These are phyloP conservation scores for Typhlomys cinereus DNA, from an alignment of 2,113 vertebrate species.

Conservation along the genomic window DNA sequence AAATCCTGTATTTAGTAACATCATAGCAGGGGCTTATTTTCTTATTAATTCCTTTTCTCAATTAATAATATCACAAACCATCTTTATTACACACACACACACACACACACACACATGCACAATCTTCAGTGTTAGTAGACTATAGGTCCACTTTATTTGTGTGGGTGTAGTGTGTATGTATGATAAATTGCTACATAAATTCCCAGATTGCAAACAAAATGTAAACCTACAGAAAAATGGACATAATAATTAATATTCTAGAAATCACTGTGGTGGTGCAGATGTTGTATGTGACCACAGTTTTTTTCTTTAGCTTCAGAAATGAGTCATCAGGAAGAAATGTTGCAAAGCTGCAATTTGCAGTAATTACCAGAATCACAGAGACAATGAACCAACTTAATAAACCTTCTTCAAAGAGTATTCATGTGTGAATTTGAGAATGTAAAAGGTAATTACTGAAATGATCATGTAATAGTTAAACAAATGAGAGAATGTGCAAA, in stretches of 20 bases:
- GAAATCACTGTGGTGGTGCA: not conserved
- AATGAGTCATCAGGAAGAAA: not conserved
- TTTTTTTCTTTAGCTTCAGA: not conserved
- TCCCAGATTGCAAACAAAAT: not conserved
- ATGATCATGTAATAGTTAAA: slow-evolving; percentile 37
- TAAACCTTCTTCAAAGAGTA: slow-evolving; percentile 38
- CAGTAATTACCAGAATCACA: slow-evolving; percentile 37
- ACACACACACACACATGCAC: too few species aligned
- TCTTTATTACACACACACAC: too few species aligned
- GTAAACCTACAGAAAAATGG: not conserved
- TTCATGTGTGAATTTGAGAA: slow-evolving; percentile 55
- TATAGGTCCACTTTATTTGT: not conserved
- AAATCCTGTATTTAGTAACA: too few species aligned
- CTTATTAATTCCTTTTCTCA: too few species aligned
- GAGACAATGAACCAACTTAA: slow-evolving; percentile 32
- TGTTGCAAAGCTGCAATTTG: slow-evolving; percentile 31
- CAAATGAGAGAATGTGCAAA: not conserved
- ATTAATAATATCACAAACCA: too few species aligned
- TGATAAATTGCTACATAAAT: not conserved
- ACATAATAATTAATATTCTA: not conserved
- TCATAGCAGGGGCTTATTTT: too few species aligned
- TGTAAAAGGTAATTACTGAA: slow-evolving; percentile 49
- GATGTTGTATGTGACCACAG: not conserved
- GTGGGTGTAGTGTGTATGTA: not conserved
- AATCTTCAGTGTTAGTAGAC: too few species aligned